Conservation (phyloP, 2,113 vertebrate species). For the Talpa occidentalis region DNA sequence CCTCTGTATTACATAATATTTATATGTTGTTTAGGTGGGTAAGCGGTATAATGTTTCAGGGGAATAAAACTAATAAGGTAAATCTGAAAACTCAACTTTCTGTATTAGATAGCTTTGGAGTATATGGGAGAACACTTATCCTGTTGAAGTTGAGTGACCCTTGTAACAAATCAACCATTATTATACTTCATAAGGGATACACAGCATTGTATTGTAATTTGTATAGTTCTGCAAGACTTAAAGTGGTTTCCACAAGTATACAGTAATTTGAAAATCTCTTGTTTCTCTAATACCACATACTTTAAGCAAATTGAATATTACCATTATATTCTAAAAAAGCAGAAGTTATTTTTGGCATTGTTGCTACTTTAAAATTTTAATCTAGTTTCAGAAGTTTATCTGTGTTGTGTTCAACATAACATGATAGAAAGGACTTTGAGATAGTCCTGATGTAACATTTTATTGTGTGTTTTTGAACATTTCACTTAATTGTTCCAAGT, state of each 20-base stretch:
- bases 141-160: not conserved
- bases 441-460: not conserved
- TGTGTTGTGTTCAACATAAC: not conserved
- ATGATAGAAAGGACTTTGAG: not conserved
- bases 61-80: conserved; percentile 20
- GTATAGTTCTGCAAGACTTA: not conserved
- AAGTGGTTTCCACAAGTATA: not conserved
- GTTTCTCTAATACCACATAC: not conserved
- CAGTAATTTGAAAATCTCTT: conserved; percentile 34
- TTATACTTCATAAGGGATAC: not conserved
- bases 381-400: not conserved
- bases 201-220: not conserved
- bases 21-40: not conserved
- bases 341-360: not conserved
- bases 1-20: not conserved
- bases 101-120: not conserved
- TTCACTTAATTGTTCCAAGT: not conserved
- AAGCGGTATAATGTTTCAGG: not conserved
- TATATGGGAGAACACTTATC: not conserved
- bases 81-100: conserved; percentile 1
- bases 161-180: not conserved
- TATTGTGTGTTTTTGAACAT: not conserved
- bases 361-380: conserved; percentile 14
- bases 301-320: conserved; percentile 57
- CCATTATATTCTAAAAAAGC: not conserved